Percentiles rank a stretch among this genome's conserved stretches.
Conservation (phyloP, 2,113 vertebrate genomes). For the Eurypyga helias region DNA sequence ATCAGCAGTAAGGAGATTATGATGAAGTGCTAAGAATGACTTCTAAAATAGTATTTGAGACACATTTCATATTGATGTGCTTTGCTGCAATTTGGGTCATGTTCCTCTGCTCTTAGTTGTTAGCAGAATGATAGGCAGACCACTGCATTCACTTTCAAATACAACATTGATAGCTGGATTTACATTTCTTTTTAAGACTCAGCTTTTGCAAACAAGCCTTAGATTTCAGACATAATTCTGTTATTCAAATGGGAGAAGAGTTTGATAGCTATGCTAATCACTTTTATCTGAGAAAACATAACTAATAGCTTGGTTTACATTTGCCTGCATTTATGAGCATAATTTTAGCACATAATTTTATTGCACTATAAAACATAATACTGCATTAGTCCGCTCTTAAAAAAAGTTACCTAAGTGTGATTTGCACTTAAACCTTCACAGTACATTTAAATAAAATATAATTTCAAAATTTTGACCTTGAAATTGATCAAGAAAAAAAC, state of each 20-base stretch:
- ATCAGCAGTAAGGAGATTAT: conserved; percentile 68
- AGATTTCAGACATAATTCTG: conserved; percentile 83
- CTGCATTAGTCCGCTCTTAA: conserved; percentile 79
- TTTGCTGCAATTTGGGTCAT: conserved; percentile 43
- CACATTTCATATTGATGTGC: conserved; percentile 7
- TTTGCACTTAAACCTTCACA: conserved; percentile 78
- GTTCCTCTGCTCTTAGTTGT: conserved; percentile 40
- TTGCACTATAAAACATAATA: conserved; percentile 87
- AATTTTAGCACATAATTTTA: conserved; percentile 88
- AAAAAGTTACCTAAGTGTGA: conserved; percentile 80
- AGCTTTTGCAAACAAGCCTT: conserved; percentile 71
- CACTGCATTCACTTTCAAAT: conserved; percentile 52
- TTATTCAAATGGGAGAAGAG: conserved; percentile 84
- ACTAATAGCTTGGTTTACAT: conserved; percentile 88
- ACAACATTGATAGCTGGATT: conserved; percentile 71
- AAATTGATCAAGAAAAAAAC: not conserved
- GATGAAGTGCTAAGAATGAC: conserved; percentile 68
- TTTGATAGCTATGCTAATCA: conserved; percentile 89
- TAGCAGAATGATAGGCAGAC: conserved; percentile 39
- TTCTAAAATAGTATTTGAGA: conserved; percentile 53
- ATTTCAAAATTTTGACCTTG: conserved; percentile 72
- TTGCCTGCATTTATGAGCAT: conserved; percentile 86
- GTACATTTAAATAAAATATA: conserved; percentile 73
- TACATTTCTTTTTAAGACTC: conserved; percentile 74
- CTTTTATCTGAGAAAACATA: conserved; percentile 89